Conservation (phyloP, 1,140 invertebrate species). For the Radopholus similis region DNA sequence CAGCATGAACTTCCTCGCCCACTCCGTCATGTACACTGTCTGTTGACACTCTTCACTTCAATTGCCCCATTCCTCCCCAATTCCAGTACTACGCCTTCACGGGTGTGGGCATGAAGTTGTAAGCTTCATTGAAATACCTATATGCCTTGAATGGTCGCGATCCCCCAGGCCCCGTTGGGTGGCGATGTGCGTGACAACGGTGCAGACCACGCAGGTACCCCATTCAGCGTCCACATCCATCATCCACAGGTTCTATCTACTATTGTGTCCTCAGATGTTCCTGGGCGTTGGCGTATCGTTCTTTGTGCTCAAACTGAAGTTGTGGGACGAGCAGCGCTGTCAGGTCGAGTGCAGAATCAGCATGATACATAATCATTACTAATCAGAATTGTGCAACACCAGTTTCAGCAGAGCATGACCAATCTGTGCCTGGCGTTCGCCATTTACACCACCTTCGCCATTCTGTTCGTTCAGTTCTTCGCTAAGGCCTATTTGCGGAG, state of each 20-base stretch:
- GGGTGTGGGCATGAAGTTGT: constrained; percentile 78
- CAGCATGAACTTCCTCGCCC: constrained; percentile 94
- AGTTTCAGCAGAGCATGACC: constrained; percentile 77
- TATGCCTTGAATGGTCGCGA: no score
- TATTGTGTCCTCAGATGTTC: constrained; percentile 32
- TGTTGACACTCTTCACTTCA: not conserved
- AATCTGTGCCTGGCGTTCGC: constrained; percentile 82
- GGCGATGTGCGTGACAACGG: constrained; percentile 83
- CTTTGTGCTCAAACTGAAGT: constrained; percentile 45
- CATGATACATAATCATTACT: not conserved
- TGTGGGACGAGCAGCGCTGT: constrained; percentile 21
- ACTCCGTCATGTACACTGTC: constrained; percentile 82
- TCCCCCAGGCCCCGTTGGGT: constrained; percentile 76
- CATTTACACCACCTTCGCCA: constrained; percentile 76
- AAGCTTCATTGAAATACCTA: no score
- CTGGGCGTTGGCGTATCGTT: constrained; percentile 39
- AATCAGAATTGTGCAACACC: not conserved
- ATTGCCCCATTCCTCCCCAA: not conserved
- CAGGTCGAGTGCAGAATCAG: not conserved
- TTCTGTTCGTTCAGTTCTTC: constrained; percentile 64
- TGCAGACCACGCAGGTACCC: constrained; percentile 84
- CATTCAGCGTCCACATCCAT: no score
- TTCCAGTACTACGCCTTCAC: constrained; percentile 84
- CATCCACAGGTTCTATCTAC: not conserved
- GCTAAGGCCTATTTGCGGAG: constrained; percentile 58